Conservation (phyloP, 2,113 vertebrate genomes). For the Pardalotus punctatus region DNA sequence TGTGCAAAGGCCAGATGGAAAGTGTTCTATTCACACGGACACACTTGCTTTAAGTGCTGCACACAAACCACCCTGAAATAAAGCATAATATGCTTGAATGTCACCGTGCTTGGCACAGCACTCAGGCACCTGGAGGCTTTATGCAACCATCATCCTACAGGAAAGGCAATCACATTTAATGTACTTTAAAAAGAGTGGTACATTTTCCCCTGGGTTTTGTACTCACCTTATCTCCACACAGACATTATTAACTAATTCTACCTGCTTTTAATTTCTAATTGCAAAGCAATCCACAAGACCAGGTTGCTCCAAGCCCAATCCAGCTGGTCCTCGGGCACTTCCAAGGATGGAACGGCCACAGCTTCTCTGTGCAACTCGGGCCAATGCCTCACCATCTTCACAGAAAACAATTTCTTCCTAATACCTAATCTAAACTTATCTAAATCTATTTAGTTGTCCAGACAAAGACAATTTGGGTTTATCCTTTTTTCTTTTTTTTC, state of each 20-base stretch:
- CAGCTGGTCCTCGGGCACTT: neutral
- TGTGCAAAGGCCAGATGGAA: constrained; percentile 28
- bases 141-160: neutral
- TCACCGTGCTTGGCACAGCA: neutral
- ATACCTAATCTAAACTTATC: neutral
- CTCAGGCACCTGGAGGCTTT: constrained; percentile 20
- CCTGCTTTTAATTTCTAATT: neutral
- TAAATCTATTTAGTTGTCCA: neutral
- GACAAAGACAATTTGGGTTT: neutral
- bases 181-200: neutral
- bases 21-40: neutral
- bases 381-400: neutral
- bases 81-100: neutral
- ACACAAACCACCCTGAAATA: neutral
- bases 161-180: neutral
- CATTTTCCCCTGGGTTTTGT: neutral
- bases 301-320: neutral
- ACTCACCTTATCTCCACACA: neutral
- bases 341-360: neutral
- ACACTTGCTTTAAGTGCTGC: neutral
- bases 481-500: neutral
- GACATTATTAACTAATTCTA: neutral
- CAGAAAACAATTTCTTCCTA: neutral
- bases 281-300: neutral
- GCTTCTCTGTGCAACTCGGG: neutral